phyloP scores from a whole-genome alignment of 2,888 invertebrate species.

The Ctenicera cuprea region DNA sequence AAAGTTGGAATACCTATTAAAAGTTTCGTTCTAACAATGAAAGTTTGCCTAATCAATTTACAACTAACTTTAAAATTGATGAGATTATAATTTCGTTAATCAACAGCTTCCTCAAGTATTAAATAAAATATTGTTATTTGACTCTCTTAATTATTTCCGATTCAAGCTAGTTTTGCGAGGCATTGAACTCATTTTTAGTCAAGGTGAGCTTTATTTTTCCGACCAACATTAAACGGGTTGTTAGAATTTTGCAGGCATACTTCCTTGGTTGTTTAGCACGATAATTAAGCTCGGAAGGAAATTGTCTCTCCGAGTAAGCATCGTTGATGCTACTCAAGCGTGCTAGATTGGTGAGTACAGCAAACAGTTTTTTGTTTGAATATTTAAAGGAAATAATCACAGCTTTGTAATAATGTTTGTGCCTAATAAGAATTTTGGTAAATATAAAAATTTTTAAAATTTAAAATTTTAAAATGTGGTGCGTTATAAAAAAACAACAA shows the following conservation, averaged over 20 bases:
- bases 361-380: neutral
- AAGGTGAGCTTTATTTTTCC: conserved; percentile 9
- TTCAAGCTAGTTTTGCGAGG: neutral
- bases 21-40: conserved; percentile 11
- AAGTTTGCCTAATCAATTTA: conserved; percentile 11
- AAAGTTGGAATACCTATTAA: conserved; percentile 5
- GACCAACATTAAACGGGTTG: neutral
- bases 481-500: neutral
- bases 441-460: no score
- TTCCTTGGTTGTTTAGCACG: conserved; percentile 14
- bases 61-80: conserved; percentile 11
- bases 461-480: no score
- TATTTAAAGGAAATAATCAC: neutral
- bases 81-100: neutral
- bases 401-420: no score
- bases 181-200: conserved; percentile 6
- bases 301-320: conserved; percentile 8
- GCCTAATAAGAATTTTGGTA: no score
- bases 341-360: neutral
- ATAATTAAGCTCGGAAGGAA: conserved; percentile 23
- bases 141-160: no score
- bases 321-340: no score
- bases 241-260: conserved; percentile 14
- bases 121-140: neutral
- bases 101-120: neutral